A percentile compares a stretch with the other conserved stretches of the same genome.
Evolutionary conservation across 2,797 vertebrate species (phyloP).

Genomic region (Limnodromus scolopaceus): DNA sequence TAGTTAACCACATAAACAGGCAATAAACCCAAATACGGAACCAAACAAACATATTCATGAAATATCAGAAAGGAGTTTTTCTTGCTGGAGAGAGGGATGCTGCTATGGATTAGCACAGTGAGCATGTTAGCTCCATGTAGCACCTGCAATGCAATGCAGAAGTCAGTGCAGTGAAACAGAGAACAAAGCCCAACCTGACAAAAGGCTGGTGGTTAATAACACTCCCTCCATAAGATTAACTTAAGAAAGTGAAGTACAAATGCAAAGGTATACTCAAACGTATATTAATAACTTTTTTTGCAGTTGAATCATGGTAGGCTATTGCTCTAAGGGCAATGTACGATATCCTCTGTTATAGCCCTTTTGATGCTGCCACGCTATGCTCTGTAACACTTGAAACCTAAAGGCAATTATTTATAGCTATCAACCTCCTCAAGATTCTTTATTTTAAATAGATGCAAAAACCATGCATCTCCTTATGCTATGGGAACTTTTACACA

Average conservation of each 20-base stretch:
- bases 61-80: neutral
- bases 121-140: neutral
- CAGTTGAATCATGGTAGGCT: neutral
- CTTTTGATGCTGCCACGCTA: neutral
- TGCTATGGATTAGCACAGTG: neutral
- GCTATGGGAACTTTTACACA: neutral
- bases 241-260: neutral
- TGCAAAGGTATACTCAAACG: neutral
- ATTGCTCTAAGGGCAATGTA: neutral
- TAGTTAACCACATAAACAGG: neutral
- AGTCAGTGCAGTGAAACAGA: neutral
- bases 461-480: neutral
- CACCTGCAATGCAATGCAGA: neutral
- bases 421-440: neutral
- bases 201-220: neutral
- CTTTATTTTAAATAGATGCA: neutral
- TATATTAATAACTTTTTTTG: neutral
- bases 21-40: neutral
- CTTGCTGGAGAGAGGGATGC: neutral
- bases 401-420: neutral
- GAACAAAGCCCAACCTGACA: slow-evolving; percentile 7
- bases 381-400: neutral
- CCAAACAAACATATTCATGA: neutral
- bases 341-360: neutral
- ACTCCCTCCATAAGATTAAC: neutral